These are phyloP conservation scores for Muraenolepis orangiensis DNA, from an alignment of 2,797 vertebrate species.

Conservation along the genomic window DNA sequence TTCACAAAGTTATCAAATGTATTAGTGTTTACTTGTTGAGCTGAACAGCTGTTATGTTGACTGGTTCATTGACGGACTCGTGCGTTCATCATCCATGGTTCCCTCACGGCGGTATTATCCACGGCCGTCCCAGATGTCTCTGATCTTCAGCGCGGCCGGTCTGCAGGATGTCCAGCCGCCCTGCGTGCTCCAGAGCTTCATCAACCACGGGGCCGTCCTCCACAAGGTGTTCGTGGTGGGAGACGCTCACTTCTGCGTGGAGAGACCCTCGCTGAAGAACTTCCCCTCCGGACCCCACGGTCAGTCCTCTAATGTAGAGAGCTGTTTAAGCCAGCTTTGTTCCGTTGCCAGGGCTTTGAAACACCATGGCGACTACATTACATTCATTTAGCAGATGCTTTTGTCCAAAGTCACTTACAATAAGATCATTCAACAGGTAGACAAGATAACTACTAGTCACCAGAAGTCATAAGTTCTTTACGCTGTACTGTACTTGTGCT, in stretches of 20 bases:
- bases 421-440: no score
- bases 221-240: conserved; percentile 80
- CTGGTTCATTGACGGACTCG: not conserved
- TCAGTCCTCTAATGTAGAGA: conserved; percentile 57
- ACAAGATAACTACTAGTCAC: no score
- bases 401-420: no score
- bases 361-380: no score
- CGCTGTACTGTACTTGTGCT: no score
- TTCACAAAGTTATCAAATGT: not conserved
- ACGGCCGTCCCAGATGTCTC: conserved; percentile 66
- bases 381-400: no score
- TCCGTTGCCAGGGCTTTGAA: no score
- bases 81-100: not conserved
- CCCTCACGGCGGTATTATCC: not conserved
- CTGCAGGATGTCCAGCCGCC: conserved; percentile 64
- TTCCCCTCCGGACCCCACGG: conserved; percentile 71
- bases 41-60: not conserved
- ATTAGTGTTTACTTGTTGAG: not conserved
- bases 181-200: conserved; percentile 77
- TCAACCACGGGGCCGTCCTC: conserved; percentile 75
- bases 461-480: no score
- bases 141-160: conserved; percentile 67
- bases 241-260: conserved; percentile 68
- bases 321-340: no score
- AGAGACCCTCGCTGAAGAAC: conserved; percentile 76